phyloP scores from a whole-genome alignment of 2,113 vertebrate species.

The Columba livia region DNA sequence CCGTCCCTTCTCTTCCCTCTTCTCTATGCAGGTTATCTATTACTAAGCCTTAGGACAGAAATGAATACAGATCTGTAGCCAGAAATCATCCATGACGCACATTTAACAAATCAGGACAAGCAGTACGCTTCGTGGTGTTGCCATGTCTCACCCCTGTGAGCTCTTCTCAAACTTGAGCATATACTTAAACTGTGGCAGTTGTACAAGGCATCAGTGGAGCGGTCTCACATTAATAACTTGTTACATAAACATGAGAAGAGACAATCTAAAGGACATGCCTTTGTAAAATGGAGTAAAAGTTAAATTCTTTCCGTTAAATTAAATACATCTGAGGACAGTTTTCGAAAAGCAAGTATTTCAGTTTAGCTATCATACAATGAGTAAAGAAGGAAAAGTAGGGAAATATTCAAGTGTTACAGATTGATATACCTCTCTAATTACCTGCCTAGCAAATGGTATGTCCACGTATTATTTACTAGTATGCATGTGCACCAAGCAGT shows the following conservation, averaged over 20 bases:
- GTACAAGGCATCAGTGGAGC: background rate
- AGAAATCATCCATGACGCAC: rapidly evolving
- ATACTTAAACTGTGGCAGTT: background rate
- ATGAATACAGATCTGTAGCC: background rate
- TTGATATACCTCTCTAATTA: background rate
- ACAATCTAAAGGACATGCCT: background rate
- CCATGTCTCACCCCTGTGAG: background rate
- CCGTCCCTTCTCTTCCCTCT: background rate
- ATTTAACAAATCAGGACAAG: background rate
- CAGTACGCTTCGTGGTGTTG: background rate
- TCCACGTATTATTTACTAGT: background rate
- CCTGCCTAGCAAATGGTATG: background rate
- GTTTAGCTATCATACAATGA: background rate
- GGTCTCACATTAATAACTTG: background rate
- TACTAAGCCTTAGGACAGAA: background rate
- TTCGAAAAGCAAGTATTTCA: background rate
- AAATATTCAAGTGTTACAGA: background rate
- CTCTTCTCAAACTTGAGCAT: background rate
- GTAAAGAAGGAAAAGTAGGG: background rate
- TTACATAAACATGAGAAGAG: background rate
- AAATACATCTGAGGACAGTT: background rate
- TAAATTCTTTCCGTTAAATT: background rate
- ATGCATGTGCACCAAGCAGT: background rate
- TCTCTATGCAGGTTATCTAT: background rate
- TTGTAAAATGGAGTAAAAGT: background rate